Conservation (phyloP, 2,797 vertebrate species). For the Ibycter americanus region DNA sequence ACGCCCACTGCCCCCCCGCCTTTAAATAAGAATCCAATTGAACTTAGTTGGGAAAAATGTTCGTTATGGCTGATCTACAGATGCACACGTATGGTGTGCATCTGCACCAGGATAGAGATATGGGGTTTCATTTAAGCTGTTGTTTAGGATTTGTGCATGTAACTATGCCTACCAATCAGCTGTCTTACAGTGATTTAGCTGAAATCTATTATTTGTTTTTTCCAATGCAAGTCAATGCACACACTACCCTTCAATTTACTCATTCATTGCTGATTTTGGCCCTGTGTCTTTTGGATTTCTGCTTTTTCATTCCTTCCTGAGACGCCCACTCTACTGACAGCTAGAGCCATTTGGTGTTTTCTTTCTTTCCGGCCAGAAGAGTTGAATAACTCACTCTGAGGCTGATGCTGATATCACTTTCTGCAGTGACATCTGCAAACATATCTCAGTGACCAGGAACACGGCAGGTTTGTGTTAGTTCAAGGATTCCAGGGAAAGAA, state of each 20-base stretch:
- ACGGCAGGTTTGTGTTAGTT: neutral
- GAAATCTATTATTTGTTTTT: neutral
- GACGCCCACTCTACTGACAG: neutral
- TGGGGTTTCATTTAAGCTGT: neutral
- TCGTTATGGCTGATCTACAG: neutral
- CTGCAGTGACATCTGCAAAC: slow-evolving; percentile 28
- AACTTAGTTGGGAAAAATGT: neutral
- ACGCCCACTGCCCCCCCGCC: no score
- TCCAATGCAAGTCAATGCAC: neutral
- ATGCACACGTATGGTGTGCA: neutral
- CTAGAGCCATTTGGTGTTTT: slow-evolving; percentile 4
- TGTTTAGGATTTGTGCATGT: neutral
- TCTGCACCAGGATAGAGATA: rapidly evolving
- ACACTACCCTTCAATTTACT: neutral
- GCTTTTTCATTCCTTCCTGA: slow-evolving; percentile 2
- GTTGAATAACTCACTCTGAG: neutral
- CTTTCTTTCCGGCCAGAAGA: neutral
- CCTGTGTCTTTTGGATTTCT: neutral
- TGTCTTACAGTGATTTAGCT: neutral
- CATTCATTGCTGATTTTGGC: slow-evolving; percentile 11
- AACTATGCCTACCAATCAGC: neutral
- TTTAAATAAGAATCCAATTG: neutral
- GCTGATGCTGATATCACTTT: neutral
- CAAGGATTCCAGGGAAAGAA: neutral
- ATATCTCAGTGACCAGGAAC: neutral